phyloP scores from a whole-genome alignment of 2,113 vertebrate species.

The Cacatua alba region DNA sequence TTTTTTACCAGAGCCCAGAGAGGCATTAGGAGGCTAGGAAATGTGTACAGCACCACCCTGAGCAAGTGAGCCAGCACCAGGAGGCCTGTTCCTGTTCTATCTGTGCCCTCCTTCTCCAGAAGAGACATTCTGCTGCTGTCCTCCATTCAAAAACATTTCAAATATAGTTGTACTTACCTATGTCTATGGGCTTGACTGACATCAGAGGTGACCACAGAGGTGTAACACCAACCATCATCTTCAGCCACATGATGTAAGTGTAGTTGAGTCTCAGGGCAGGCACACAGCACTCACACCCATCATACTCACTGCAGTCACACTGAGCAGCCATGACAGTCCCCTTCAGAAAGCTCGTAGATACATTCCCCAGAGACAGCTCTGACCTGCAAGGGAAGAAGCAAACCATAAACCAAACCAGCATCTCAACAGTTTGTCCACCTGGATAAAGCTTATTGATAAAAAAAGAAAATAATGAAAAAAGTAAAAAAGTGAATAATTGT shows the following conservation, averaged over 20 bases:
- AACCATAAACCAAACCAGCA: rapidly evolving
- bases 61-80: background rate
- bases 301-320: slow-evolving; percentile 45
- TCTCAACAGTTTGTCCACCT: background rate
- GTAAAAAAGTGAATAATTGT: background rate
- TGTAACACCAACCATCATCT: background rate
- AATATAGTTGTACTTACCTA: slow-evolving; percentile 68
- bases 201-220: slow-evolving; percentile 69
- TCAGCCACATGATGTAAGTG: slow-evolving; percentile 73
- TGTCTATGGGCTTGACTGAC: slow-evolving; percentile 56
- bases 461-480: background rate
- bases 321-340: background rate
- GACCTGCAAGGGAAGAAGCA: background rate
- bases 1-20: background rate
- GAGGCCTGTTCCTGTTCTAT: background rate
- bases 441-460: background rate
- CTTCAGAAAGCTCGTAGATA: background rate
- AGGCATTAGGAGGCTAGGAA: background rate
- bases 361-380: slow-evolving; percentile 35
- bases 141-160: background rate
- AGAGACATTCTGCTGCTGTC: background rate
- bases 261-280: slow-evolving; percentile 24
- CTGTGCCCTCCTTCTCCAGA: background rate
- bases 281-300: slow-evolving; percentile 73
- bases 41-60: background rate